These are phyloP conservation scores for Alosa sapidissima DNA, from an alignment of 2,797 vertebrate genomes.

Conservation along the genomic window DNA sequence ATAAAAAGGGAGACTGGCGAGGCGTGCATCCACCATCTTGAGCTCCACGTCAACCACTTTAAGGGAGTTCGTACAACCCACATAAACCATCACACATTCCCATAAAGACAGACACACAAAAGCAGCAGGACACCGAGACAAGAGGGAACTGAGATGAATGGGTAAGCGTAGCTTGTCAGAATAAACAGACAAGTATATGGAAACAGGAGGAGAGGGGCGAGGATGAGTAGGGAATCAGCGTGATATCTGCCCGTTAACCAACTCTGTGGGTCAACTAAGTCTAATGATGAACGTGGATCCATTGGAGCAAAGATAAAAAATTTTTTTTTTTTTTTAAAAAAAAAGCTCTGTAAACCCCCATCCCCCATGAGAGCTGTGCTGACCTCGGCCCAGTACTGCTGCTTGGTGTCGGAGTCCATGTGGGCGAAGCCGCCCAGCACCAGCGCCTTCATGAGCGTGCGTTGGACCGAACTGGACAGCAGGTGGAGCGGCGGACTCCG, in stretches of 20 bases:
- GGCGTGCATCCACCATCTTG: neutral
- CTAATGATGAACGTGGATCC: no score
- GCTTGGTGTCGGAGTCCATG: slow-evolving; percentile 96
- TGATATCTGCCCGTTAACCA: neutral
- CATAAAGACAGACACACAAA: neutral
- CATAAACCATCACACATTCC: slow-evolving; percentile 2
- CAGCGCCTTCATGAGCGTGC: slow-evolving; percentile 95
- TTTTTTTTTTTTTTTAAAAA: no score
- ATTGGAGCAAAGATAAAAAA: no score
- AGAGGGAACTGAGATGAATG: neutral
- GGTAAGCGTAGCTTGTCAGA: neutral
- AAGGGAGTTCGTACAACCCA: neutral
- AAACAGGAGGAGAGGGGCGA: neutral
- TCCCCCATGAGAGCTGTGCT: neutral
- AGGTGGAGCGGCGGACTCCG: slow-evolving; percentile 93
- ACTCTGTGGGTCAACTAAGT: neutral
- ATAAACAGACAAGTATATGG: neutral
- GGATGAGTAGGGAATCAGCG: neutral
- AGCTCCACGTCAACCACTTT: slow-evolving; percentile 5
- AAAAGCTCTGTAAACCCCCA: neutral
- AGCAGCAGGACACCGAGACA: neutral
- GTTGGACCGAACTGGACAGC: slow-evolving; percentile 93
- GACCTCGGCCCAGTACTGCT: slow-evolving; percentile 98
- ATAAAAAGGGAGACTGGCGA: slow-evolving; percentile 2
- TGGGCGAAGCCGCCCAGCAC: slow-evolving; percentile 96